phyloP scores from a whole-genome alignment of 2,888 invertebrate species.

The Leptinotarsa rubiginosa region DNA sequence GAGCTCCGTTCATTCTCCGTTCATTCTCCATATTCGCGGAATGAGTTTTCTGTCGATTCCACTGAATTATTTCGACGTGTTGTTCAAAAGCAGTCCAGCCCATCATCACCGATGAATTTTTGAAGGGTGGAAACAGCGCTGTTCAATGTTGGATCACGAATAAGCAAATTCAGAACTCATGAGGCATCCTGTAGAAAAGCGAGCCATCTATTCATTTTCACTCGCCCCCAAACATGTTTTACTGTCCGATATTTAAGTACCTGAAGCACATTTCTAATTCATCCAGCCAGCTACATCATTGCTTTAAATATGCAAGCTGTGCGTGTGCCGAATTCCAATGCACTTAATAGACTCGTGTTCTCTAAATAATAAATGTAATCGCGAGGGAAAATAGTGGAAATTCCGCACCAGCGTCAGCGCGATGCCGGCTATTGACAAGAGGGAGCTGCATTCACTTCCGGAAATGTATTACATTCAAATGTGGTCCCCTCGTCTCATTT shows the following conservation, averaged over 20 bases:
- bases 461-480: slow-evolving; percentile 36
- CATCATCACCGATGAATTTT: too few relatives aligned
- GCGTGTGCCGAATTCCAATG: slow-evolving; percentile 61
- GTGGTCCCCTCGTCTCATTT: slow-evolving; percentile 32
- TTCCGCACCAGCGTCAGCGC: slow-evolving; percentile 27
- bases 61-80: too few relatives aligned
- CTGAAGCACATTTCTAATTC: slow-evolving; percentile 56
- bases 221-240: too few relatives aligned
- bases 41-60: too few relatives aligned
- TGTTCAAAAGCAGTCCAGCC: too few relatives aligned
- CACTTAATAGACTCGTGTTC: slow-evolving; percentile 61
- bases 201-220: too few relatives aligned
- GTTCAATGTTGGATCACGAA: too few relatives aligned
- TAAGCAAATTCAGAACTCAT: too few relatives aligned
- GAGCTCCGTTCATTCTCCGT: too few relatives aligned
- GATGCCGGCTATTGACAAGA: slow-evolving; percentile 38
- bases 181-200: too few relatives aligned
- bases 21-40: too few relatives aligned
- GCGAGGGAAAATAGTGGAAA: slow-evolving; percentile 48
- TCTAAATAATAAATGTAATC: slow-evolving; percentile 62
- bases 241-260: neutral
- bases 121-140: too few relatives aligned
- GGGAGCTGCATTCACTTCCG: slow-evolving; percentile 38
- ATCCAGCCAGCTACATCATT: slow-evolving; percentile 58
- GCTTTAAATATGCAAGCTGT: slow-evolving; percentile 59